These are phyloP conservation scores for Myrmophylax atrothorax DNA, from an alignment of 2,113 vertebrate genomes.

Conservation along the genomic window DNA sequence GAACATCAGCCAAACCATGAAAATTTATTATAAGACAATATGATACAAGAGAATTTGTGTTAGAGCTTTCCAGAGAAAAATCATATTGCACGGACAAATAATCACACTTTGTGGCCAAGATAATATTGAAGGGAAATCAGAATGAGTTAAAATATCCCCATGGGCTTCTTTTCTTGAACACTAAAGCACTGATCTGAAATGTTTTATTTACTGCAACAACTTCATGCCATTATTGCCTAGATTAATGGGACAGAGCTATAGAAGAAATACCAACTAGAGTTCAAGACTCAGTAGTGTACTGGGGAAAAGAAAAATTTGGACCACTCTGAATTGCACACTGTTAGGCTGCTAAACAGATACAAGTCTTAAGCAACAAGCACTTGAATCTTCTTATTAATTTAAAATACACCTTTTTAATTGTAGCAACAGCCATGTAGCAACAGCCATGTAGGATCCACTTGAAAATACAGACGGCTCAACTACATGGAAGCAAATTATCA, in stretches of 20 bases:
- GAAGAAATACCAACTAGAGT: background rate
- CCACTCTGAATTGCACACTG: background rate
- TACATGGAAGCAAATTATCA: accelerated
- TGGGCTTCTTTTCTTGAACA: background rate
- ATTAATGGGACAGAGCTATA: background rate
- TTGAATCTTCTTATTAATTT: background rate
- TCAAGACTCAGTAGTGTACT: background rate
- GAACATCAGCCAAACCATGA: background rate
- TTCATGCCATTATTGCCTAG: background rate
- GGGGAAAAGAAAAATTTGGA: background rate
- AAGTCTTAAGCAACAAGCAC: background rate
- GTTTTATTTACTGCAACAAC: conserved; percentile 27
- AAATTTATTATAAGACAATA: conserved; percentile 12
- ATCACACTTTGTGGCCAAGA: background rate
- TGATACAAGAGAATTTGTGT: background rate
- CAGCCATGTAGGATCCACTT: background rate
- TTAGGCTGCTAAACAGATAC: background rate
- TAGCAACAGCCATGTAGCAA: background rate
- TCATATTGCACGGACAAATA: background rate
- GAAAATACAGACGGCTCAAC: background rate
- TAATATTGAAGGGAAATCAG: background rate
- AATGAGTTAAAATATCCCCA: background rate
- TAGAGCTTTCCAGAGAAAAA: conserved; percentile 25
- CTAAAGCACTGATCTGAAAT: background rate
- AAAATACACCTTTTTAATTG: background rate